These are phyloP conservation scores for Spatulosminthurus flaviceps DNA, from an alignment of 2,888 invertebrate genomes.

Conservation along the genomic window DNA sequence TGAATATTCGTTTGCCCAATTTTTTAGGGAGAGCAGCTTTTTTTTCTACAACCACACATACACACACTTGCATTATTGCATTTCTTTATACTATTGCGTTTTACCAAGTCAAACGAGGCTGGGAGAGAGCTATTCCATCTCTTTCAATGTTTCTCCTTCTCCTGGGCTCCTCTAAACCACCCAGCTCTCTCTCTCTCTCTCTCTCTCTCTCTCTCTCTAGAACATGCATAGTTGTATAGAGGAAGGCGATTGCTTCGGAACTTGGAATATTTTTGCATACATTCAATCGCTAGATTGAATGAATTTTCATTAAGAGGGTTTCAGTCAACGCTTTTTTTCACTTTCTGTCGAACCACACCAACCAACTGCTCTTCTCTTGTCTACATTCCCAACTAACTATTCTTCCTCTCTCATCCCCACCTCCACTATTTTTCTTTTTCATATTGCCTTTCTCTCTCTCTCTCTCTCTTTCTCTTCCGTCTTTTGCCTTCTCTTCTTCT, in stretches of 20 bases:
- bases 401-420: slow-evolving; percentile 20
- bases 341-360: not conserved
- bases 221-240: not conserved
- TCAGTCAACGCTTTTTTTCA: slow-evolving; percentile 40
- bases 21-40: slow-evolving; percentile 42
- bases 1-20: slow-evolving; percentile 57
- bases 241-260: slow-evolving; percentile 53
- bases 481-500: not conserved
- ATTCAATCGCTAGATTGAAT: slow-evolving; percentile 55
- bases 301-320: slow-evolving; percentile 55
- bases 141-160: not conserved
- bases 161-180: too few species aligned
- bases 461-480: slow-evolving; percentile 19
- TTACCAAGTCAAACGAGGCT: slow-evolving; percentile 8
- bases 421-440: slow-evolving; percentile 20
- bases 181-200: not conserved
- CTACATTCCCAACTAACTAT: slow-evolving; percentile 27
- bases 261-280: slow-evolving; percentile 57
- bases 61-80: slow-evolving; percentile 49
- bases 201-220: slow-evolving; percentile 21
- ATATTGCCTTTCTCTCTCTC: not conserved
- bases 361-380: slow-evolving; percentile 2
- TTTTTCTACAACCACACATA: slow-evolving; percentile 1
- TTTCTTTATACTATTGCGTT: slow-evolving; percentile 23
- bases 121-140: not conserved